Conservation (phyloP, 1,140 invertebrate species). For the Gyrodactylus salaris region DNA sequence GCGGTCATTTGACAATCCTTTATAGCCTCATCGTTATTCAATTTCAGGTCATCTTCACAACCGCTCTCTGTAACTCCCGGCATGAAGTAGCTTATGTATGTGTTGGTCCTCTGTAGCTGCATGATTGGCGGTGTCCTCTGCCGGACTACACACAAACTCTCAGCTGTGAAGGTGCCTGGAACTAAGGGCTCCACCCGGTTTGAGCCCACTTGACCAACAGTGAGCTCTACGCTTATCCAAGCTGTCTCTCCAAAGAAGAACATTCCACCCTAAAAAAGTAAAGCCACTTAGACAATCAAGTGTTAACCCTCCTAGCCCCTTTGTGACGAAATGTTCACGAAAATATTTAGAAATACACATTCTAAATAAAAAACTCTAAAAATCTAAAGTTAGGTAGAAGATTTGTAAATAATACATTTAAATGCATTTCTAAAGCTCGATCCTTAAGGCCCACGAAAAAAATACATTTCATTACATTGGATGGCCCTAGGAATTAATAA, state of each 20-base stretch:
- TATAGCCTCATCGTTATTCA: background rate
- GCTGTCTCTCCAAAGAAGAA: background rate
- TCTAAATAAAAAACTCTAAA: no score
- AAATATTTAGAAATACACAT: no score
- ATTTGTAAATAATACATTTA: no score
- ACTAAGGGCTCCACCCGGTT: background rate
- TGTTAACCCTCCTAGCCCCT: no score
- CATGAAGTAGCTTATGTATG: background rate
- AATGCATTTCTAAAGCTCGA: no score
- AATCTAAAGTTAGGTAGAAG: no score
- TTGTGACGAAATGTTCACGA: no score
- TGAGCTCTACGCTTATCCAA: background rate
- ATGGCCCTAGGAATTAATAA: no score
- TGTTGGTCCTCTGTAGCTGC: background rate
- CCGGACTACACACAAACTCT: background rate
- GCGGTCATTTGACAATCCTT: background rate
- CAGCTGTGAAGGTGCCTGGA: background rate
- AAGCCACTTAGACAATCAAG: no score
- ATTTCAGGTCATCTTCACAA: background rate
- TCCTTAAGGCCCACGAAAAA: no score
- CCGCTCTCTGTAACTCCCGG: background rate
- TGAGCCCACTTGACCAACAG: background rate
- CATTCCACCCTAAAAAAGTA: background rate
- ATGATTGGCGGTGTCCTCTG: background rate
- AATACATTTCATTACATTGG: no score